Conservation (phyloP, 2,113 vertebrate genomes). For the Bostrychus sinensis region DNA sequence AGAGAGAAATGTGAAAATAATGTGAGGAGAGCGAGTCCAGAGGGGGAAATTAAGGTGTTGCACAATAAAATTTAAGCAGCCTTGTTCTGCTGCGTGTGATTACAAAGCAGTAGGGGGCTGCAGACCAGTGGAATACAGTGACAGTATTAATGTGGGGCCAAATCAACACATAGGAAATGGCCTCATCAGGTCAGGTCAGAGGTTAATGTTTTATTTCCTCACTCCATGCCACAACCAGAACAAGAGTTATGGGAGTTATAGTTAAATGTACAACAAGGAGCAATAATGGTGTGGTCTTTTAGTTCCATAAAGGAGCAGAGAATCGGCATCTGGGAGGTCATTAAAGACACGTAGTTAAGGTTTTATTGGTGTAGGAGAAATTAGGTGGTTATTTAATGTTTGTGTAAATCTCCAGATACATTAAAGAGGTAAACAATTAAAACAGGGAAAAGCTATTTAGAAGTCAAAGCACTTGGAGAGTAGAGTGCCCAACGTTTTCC, state of each 20-base stretch:
- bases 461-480: too few species aligned
- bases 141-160: constrained; percentile 15
- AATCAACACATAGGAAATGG: constrained; percentile 15
- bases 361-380: background rate
- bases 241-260: background rate
- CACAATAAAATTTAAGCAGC: constrained; percentile 11
- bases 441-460: too few species aligned
- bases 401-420: background rate
- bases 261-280: too few species aligned
- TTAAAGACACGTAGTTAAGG: background rate
- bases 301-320: background rate
- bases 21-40: constrained; percentile 10
- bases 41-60: constrained; percentile 17
- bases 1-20: constrained; percentile 24
- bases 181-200: constrained; percentile 12
- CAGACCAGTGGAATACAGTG: background rate
- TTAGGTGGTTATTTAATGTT: background rate
- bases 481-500: too few species aligned
- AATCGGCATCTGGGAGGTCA: background rate
- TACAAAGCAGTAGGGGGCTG: background rate
- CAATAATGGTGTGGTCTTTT: too few species aligned
- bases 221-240: background rate
- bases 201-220: constrained; percentile 7
- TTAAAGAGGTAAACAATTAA: too few species aligned
- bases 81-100: constrained; percentile 11